Conservation (phyloP, 1,140 invertebrate genomes). For the Anoplophora glabripennis region DNA sequence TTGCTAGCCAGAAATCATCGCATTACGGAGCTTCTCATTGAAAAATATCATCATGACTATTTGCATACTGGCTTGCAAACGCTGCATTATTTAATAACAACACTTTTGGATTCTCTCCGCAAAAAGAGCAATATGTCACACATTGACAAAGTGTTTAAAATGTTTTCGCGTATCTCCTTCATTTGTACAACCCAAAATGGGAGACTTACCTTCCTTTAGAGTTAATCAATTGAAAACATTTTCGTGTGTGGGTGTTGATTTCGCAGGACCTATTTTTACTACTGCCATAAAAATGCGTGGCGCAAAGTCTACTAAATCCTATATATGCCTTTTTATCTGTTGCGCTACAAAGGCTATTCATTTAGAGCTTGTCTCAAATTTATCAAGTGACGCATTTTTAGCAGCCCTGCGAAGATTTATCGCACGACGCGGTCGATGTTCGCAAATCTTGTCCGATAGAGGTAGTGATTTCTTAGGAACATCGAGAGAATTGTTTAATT, state of each 20-base stretch:
- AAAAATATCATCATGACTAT: conserved; percentile 6
- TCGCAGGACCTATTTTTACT: conserved; percentile 15
- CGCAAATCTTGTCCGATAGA: conserved; percentile 40
- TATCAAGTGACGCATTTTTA: conserved; percentile 42
- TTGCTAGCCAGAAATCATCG: conserved; percentile 5
- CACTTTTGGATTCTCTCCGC: conserved; percentile 13
- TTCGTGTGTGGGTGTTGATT: conserved; percentile 13
- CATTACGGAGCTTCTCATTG: conserved; percentile 2
- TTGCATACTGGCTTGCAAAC: conserved; percentile 6
- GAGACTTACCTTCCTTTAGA: conserved; percentile 4
- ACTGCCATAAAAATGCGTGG: conserved; percentile 9
- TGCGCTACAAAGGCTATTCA: conserved; percentile 41
- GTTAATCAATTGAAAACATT: conserved; percentile 3
- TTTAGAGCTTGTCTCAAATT: conserved; percentile 39
- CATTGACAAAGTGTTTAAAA: conserved; percentile 4
- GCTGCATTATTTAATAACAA: conserved; percentile 11
- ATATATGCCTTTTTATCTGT: conserved; percentile 32
- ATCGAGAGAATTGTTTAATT: too few species aligned
- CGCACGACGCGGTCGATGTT: conserved; percentile 31
- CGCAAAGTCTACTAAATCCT: conserved; percentile 1
- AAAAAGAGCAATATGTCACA: background rate
- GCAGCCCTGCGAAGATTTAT: conserved; percentile 43
- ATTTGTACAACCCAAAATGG: conserved; percentile 9
- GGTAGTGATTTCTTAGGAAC: conserved; percentile 45
- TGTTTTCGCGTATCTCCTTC: conserved; percentile 4